A percentile compares a stretch with the other conserved stretches of the same genome.
Conservation (phyloP, 2,888 invertebrate genomes). For the Ectropis crepuscularia region DNA sequence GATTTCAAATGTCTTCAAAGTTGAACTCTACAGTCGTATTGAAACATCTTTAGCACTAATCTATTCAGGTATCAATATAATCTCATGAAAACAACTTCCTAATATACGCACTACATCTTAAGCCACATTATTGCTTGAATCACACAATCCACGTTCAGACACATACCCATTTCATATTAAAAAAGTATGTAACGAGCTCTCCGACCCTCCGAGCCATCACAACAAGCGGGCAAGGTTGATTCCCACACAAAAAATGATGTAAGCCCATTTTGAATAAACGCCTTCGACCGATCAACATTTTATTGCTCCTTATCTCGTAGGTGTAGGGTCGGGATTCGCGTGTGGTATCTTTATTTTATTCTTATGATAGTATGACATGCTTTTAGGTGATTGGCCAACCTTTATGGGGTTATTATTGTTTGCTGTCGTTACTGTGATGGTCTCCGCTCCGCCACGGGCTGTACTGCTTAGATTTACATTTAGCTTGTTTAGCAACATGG, state of each 20-base stretch:
- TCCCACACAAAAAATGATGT: constrained; percentile 1
- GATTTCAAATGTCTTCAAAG: too few species aligned
- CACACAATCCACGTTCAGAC: too few species aligned
- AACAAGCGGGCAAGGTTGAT: background rate
- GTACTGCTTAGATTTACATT: constrained; percentile 22
- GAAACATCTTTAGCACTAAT: too few species aligned
- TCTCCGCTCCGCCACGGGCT: background rate
- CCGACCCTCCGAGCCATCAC: background rate
- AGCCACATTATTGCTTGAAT: too few species aligned
- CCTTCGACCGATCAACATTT: constrained; percentile 1
- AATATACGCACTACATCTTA: too few species aligned
- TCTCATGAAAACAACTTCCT: too few species aligned
- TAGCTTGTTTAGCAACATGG: constrained; percentile 5
- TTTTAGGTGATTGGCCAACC: constrained; percentile 22
- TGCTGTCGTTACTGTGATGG: constrained; percentile 23
- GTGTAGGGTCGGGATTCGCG: constrained; percentile 7
- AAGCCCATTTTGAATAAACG: constrained; percentile 5
- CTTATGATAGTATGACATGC: constrained; percentile 1
- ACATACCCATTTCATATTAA: too few species aligned
- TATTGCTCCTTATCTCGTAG: background rate
- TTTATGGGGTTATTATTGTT: constrained; percentile 21
- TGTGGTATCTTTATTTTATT: background rate
- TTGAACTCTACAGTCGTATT: too few species aligned
- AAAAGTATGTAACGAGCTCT: too few species aligned
- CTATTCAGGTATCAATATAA: too few species aligned